Evolutionary conservation across 2,113 vertebrate species (phyloP), one percentile per base, ranked within the genome.

Genomic region (Cyanoderma ruficeps): DNA sequence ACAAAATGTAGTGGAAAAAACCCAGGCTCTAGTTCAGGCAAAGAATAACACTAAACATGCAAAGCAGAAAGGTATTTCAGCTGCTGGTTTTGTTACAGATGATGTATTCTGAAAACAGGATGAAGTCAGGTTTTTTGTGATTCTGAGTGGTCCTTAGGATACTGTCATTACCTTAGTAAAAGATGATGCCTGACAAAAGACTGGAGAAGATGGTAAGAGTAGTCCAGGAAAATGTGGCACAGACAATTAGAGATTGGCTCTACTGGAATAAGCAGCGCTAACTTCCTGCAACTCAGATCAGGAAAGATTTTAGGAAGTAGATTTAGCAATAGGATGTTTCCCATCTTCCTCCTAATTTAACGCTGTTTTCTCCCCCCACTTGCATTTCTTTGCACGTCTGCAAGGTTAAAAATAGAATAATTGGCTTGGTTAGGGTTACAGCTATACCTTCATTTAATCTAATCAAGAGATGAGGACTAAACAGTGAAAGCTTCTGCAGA

Each of bases 361-460:
- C 3, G 18, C 47, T 30, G 15, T 30, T 71, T 56, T 18, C 23
- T 23, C 21, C 33, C 11, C 17, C 11, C 5, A 14, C 14, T 50
- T 80, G 44, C 0, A 0, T 52, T 49, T 68, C 67, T 82, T 3
- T 85, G 49, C 35, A 41, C 1, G 7, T 52, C 70, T 76, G 28
- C 55, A 65, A 69, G 42, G 49, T 88, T 93, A 92, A 94, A 93
- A 88, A 88, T 23, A 87, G 77, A 68, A 56, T 56, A 84, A 93
- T 72, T 42, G 28, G 55, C 82, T 77, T 42, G 67, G 67, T 53
- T 57, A 86, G 59, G 18, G 37, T 90, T 72, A 83, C 59, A 77
- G 49, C 77, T 65, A 20, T 33, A 74, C 37, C 30, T 69, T 65
- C 41, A 39, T 65, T 88, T 96, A 90, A 87, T 64, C 61, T 91